Percentiles rank a stretch among this genome's conserved stretches.
Evolutionary conservation across 1,140 invertebrate species (phyloP).

Genomic region (Anoplophora glabripennis): DNA sequence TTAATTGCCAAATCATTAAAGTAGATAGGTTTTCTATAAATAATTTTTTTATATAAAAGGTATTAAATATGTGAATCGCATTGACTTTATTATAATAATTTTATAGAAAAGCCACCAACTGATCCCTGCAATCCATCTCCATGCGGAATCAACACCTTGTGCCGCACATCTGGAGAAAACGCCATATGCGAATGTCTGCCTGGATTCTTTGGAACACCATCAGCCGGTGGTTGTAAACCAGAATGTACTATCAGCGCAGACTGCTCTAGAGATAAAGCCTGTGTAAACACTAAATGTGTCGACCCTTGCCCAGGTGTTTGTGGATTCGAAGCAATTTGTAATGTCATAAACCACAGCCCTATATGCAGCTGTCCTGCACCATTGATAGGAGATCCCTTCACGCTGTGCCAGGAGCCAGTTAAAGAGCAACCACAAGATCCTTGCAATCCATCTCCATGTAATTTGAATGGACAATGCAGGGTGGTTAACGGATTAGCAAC

Average conservation of each 20-base stretch:
- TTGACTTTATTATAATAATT: slow-evolving; percentile 2
- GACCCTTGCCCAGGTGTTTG: slow-evolving; percentile 74
- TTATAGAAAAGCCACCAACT: slow-evolving; percentile 39
- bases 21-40: too few relatives aligned
- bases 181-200: slow-evolving; percentile 74
- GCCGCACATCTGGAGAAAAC: slow-evolving; percentile 56
- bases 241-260: slow-evolving; percentile 75
- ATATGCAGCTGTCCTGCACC: slow-evolving; percentile 72
- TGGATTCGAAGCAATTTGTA: slow-evolving; percentile 64
- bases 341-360: slow-evolving; percentile 75
- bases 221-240: slow-evolving; percentile 61
- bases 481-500: slow-evolving; percentile 65
- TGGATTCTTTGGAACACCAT: slow-evolving; percentile 59
- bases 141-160: slow-evolving; percentile 72
- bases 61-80: not conserved
- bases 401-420: slow-evolving; percentile 58
- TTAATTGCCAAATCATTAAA: too few relatives aligned
- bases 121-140: slow-evolving; percentile 70
- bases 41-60: too few relatives aligned
- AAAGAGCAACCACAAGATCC: slow-evolving; percentile 57
- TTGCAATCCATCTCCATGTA: slow-evolving; percentile 78
- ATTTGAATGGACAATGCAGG: slow-evolving; percentile 74
- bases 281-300: slow-evolving; percentile 68
- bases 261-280: slow-evolving; percentile 69
- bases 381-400: slow-evolving; percentile 73